phyloP scores from a whole-genome alignment of 2,113 vertebrate species.

The Thymallus thymallus region DNA sequence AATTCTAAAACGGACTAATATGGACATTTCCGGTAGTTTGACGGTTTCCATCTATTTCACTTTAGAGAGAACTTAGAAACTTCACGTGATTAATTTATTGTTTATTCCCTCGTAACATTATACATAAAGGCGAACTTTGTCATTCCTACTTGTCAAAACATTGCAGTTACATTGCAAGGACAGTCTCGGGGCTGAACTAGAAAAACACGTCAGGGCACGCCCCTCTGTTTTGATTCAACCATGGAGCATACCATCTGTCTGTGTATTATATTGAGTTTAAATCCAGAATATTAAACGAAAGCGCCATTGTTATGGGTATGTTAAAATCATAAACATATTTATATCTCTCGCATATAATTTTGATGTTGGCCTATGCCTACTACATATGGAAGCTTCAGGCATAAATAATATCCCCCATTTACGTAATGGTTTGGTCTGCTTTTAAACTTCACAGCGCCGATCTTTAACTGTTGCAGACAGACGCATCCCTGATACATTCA shows the following conservation, averaged over 20 bases:
- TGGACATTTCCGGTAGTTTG: background rate
- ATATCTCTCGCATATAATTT: too few species aligned
- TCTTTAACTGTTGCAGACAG: background rate
- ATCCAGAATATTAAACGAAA: background rate
- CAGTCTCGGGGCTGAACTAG: too few species aligned
- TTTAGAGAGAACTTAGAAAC: background rate
- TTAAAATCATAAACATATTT: background rate
- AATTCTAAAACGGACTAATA: background rate
- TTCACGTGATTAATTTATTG: background rate
- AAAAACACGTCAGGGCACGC: background rate
- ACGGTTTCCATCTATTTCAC: background rate
- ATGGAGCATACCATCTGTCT: conserved; percentile 21
- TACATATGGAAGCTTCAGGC: background rate
- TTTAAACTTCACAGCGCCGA: conserved; percentile 37
- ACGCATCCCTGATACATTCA: background rate
- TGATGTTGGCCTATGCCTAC: too few species aligned
- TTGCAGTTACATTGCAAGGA: background rate
- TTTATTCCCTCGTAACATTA: background rate
- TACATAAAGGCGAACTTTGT: background rate
- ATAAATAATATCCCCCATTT: fast-evolving
- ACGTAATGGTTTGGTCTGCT: conserved; percentile 44
- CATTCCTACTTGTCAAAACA: background rate
- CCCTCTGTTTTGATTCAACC: conserved; percentile 60
- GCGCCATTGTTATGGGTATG: background rate
- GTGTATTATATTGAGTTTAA: background rate